Base-by-base conservation (phyloP, 92 coral and sea anemone species). In the Porites divaricata region DNA sequence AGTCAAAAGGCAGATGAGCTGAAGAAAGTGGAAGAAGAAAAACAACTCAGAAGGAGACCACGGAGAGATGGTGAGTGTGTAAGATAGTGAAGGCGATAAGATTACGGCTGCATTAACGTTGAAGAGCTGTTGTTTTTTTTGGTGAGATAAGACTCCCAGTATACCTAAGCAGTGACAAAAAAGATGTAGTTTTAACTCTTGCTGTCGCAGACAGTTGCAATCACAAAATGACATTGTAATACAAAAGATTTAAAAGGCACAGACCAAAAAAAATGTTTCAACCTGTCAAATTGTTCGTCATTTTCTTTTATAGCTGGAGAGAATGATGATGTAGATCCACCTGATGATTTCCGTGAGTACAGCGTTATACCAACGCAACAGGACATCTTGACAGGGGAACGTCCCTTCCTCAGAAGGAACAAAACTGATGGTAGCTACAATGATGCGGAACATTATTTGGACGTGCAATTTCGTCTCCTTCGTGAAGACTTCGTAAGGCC, bases 401-500 rank as follows among this genome's bases (percentile, higher is more conserved):
- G 74, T 13, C 93, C 94, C 52, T 96, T 90, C 70, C 91, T 96
- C 11, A 78, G 98, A 66, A 86, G 94, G 77, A 96, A 96, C 76
- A 92, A 93, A 54, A 75, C 89, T 22, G 85, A 93, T 6, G 98
- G 98, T 22, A 84, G 92, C 67, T 96, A 93, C 86, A 75, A 77
- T 50, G 79, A 85, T 56, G 76, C 92, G 17, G 93, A 94, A 51
- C 98, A 96, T 63, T 96, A 96, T 88, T 72, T 96, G 74, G 98
- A 95, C 88, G 98, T 95, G 54, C 98, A 95, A 89, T 95, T 95
- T 66, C 91, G 98, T 51, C 92, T 95, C 66, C 88, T 95, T 65
- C 93, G 98, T 16, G 98, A 95, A 74, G 98, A 95, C 80, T 95
- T 95, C 57, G 90, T 96, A 0, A 87, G 98, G 51, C 98, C 98